Evolutionary conservation across 1,140 invertebrate species (phyloP).

Genomic region (Conus betulinus): DNA sequence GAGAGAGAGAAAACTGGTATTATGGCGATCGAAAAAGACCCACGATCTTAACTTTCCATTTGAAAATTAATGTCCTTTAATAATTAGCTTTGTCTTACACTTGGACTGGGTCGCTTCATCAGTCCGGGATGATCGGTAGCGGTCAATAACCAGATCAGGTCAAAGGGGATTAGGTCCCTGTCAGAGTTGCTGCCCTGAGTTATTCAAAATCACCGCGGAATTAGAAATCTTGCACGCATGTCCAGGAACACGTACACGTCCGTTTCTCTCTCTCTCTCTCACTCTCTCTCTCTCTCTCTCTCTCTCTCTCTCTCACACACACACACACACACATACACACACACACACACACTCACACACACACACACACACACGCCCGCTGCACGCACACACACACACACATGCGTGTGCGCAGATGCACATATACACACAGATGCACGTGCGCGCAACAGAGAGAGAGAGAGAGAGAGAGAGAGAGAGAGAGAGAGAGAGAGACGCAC

Average conservation of each 20-base stretch:
- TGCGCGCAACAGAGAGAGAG: too few species aligned
- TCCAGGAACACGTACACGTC: too few species aligned
- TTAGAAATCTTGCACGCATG: neutral
- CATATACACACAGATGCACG: neutral
- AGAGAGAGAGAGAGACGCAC: too few species aligned
- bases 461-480: too few species aligned
- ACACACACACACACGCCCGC: neutral
- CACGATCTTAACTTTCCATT: too few species aligned
- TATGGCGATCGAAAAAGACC: too few species aligned
- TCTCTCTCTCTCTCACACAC: neutral
- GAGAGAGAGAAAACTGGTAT: too few species aligned
- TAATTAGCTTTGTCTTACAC: neutral
- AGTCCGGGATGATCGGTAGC: neutral
- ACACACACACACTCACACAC: too few species aligned
- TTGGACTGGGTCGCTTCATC: neutral
- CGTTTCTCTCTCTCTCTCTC: slow-evolving; percentile 15
- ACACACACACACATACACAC: too few species aligned
- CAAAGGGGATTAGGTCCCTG: neutral
- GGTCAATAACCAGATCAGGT: neutral
- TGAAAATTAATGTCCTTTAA: neutral
- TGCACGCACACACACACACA: neutral
- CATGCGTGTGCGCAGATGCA: neutral
- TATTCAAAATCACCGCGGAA: neutral
- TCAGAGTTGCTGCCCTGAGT: neutral
- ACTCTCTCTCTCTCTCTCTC: slow-evolving; percentile 14